These are phyloP conservation scores for Deroplatys truncata DNA, from an alignment of 2,888 invertebrate genomes.

Conservation along the genomic window DNA sequence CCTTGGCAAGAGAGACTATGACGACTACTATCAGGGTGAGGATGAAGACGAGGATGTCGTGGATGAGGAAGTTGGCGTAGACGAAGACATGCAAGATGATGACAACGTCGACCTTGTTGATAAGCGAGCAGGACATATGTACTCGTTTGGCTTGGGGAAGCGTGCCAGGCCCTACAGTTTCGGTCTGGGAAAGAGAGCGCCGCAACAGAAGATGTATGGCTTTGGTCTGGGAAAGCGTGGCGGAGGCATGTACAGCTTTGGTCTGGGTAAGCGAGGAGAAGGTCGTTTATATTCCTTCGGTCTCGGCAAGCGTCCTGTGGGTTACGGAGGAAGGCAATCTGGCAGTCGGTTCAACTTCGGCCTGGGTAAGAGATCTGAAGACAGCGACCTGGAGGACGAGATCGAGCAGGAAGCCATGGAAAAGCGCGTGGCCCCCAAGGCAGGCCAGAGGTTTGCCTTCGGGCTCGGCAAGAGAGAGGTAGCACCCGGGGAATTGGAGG, in stretches of 20 bases:
- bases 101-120: slow-evolving; percentile 12
- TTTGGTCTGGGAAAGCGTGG: slow-evolving; percentile 32
- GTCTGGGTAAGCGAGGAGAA: slow-evolving; percentile 51
- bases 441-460: slow-evolving; percentile 38
- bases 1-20: slow-evolving; percentile 36
- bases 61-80: background rate
- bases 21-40: slow-evolving; percentile 39
- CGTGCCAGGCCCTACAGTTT: slow-evolving; percentile 63
- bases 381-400: slow-evolving; percentile 1
- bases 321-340: background rate
- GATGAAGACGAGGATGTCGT: slow-evolving; percentile 15
- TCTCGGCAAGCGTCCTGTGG: slow-evolving; percentile 26
- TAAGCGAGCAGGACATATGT: slow-evolving; percentile 31
- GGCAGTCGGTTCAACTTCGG: slow-evolving; percentile 29
- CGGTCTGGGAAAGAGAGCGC: slow-evolving; percentile 62
- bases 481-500: slow-evolving; percentile 19
- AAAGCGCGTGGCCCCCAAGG: slow-evolving; percentile 19
- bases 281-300: slow-evolving; percentile 26
- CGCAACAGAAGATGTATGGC: slow-evolving; percentile 22
- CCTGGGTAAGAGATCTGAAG: slow-evolving; percentile 27
- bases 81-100: slow-evolving; percentile 8
- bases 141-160: slow-evolving; percentile 42
- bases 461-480: slow-evolving; percentile 53
- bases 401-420: background rate
- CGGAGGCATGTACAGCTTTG: slow-evolving; percentile 49